Evolutionary conservation across 1,140 invertebrate species (phyloP).

Genomic region (Drosophila truncata): DNA sequence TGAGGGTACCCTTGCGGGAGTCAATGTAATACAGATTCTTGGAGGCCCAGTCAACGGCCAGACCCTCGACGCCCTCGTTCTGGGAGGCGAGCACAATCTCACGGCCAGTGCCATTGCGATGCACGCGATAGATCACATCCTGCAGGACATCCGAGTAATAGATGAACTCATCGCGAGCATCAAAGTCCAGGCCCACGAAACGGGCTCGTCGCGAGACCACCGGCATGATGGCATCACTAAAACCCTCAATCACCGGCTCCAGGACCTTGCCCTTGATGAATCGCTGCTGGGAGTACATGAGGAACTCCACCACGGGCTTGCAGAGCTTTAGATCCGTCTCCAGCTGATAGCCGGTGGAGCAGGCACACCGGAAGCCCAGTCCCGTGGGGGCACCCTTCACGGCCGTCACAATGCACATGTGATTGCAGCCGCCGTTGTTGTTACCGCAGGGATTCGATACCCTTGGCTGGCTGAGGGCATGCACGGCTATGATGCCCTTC

Average conservation of each 20-base stretch:
- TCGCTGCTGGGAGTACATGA: slow-evolving; percentile 98
- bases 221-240: slow-evolving; percentile 97
- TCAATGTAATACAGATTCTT: slow-evolving; percentile 99
- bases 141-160: slow-evolving; percentile 99
- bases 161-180: slow-evolving; percentile 95
- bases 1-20: slow-evolving; percentile 97
- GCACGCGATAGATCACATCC: slow-evolving; percentile 97
- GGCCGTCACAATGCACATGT: slow-evolving; percentile 97
- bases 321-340: slow-evolving; percentile 93
- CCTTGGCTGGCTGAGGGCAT: slow-evolving; percentile 91
- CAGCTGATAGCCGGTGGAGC: slow-evolving; percentile 95
- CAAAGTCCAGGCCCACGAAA: slow-evolving; percentile 99
- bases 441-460: slow-evolving; percentile 95
- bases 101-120: slow-evolving; percentile 93
- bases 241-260: slow-evolving; percentile 94
- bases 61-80: slow-evolving; percentile 98
- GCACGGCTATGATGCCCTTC: slow-evolving; percentile 93
- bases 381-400: slow-evolving; percentile 90
- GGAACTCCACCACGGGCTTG: slow-evolving; percentile 94
- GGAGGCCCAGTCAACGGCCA: slow-evolving; percentile 98
- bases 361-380: slow-evolving; percentile 96
- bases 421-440: slow-evolving; percentile 96
- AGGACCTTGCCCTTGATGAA: slow-evolving; percentile 98
- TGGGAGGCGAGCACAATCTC: slow-evolving; percentile 98
- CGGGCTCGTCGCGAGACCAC: slow-evolving; percentile 95